Evolutionary conservation across 2,113 vertebrate genomes (phyloP), one percentile per base, ranked within the genome.

Genomic region (Poeciliopsis turrubarensis): DNA sequence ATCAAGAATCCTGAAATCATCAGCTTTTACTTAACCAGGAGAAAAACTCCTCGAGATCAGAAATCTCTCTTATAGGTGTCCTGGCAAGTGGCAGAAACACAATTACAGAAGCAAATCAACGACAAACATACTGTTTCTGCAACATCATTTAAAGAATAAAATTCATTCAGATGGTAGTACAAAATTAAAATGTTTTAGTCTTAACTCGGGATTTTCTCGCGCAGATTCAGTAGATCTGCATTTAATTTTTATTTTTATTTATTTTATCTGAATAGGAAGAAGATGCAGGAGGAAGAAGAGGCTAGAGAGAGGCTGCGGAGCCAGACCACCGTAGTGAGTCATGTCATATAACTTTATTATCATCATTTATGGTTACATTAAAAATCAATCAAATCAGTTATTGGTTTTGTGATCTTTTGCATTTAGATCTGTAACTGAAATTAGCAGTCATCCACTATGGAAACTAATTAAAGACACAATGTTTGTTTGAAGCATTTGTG

Each of bases 201-300:
- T 41, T 41, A 41, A 54, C 51, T 54, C 10, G 22, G 1, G 8
- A 25, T 54, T 54, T 10, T 25, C 6, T n/a, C n/a, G 19, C 11
- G 17, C 51, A 57, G 25, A 57, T 57, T 57, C 0, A n/a, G 25
- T n/a, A 7, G 51, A 57, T n/a, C 22, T 57, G 51, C 31, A 25
- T 30, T 19, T 25, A 29, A 22, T 25, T 64, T 64, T 64, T 10
- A 19, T 30, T 12, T 14, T 11, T n/a, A 12, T 12, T 31, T 5
- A 47, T 73, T n/a, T 9, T 68, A 30, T 84, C 32, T 83, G 51
- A 47, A 68, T 89, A 98, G 97, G 95, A 93, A 96, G 94, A 98
- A 97, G 93, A 91, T 97, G 88, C 95, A 93, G 91, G 98, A 99
- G 78, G 97, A 96, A 0, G 97, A 99, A 68, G 97, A 98, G 89